phyloP scores from a whole-genome alignment of 2,888 invertebrate genomes.

The Netelia fuscicornis region DNA sequence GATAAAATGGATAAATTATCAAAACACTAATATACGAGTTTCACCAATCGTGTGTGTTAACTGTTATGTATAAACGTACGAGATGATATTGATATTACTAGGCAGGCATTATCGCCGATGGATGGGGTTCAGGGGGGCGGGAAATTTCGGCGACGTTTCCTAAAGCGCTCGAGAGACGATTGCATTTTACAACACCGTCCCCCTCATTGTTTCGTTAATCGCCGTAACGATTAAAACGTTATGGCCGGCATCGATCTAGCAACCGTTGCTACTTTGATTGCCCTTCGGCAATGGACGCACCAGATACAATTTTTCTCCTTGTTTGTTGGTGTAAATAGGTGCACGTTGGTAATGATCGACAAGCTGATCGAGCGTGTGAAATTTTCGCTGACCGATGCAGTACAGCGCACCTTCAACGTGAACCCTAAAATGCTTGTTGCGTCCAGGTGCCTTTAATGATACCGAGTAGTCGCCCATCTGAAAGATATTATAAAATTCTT shows the following conservation, averaged over 20 bases:
- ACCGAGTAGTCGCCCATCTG: constrained; percentile 99
- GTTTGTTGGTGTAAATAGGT: constrained; percentile 99
- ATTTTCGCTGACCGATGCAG: constrained; percentile 99
- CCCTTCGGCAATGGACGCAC: constrained; percentile 95
- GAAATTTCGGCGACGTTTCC: constrained; percentile 52
- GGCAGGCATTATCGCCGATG: constrained; percentile 63
- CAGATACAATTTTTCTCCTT: constrained; percentile 98
- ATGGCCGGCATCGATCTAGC: constrained; percentile 77
- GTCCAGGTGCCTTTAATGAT: constrained; percentile 97
- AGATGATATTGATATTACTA: constrained; percentile 77
- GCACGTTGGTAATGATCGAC: constrained; percentile 99
- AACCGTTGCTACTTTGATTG: constrained; percentile 83
- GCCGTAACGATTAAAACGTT: constrained; percentile 17
- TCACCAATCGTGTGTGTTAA: constrained; percentile 63
- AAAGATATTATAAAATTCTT: constrained; percentile 58
- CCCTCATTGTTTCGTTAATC: constrained; percentile 29
- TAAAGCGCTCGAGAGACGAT: constrained; percentile 55
- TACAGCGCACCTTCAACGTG: constrained; percentile 97
- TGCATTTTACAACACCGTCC: constrained; percentile 49
- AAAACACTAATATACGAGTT: constrained; percentile 81
- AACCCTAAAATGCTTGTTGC: constrained; percentile 99
- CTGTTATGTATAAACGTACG: constrained; percentile 81
- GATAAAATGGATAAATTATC: constrained; percentile 80
- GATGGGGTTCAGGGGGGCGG: constrained; percentile 2
- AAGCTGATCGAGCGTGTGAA: constrained; percentile 97